A percentile compares a stretch with the other conserved stretches of the same genome.
These are phyloP conservation scores for Cephalopterus ornatus DNA, from an alignment of 2,113 vertebrate species.

Conservation along the genomic window DNA sequence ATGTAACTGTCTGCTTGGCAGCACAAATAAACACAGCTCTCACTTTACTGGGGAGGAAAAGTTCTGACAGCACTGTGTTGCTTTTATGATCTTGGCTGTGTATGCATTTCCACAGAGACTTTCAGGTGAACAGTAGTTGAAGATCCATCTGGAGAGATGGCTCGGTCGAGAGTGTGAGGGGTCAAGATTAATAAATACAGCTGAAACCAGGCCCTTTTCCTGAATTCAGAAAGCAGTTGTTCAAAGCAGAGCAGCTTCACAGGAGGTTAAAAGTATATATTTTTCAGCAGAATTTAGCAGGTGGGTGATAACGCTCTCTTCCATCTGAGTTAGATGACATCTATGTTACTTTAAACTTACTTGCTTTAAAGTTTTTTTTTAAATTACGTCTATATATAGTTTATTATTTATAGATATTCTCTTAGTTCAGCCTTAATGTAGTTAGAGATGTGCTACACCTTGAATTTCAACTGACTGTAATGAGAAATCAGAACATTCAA, in stretches of 20 bases:
- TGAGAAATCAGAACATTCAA: neutral
- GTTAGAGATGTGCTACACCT: neutral
- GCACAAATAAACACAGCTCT: neutral
- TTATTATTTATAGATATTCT: neutral
- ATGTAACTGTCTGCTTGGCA: neutral
- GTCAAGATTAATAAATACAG: constrained; percentile 33
- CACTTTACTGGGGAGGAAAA: neutral
- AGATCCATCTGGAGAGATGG: neutral
- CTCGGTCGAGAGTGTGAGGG: fast-evolving
- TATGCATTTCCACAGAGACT: neutral
- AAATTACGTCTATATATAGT: neutral
- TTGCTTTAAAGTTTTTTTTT: neutral
- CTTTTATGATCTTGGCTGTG: neutral
- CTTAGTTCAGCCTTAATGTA: neutral
- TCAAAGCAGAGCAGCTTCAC: neutral
- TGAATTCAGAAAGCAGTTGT: neutral
- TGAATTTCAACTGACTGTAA: neutral
- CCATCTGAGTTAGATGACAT: neutral
- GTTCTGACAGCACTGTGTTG: neutral
- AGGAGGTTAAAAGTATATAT: neutral
- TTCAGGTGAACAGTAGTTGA: neutral
- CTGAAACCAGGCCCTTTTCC: constrained; percentile 2
- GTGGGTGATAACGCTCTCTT: neutral
- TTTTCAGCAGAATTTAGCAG: constrained; percentile 21
- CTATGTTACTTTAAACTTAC: neutral